Conservation (phyloP, 2,797 vertebrate species). For the Sternotherus odoratus region DNA sequence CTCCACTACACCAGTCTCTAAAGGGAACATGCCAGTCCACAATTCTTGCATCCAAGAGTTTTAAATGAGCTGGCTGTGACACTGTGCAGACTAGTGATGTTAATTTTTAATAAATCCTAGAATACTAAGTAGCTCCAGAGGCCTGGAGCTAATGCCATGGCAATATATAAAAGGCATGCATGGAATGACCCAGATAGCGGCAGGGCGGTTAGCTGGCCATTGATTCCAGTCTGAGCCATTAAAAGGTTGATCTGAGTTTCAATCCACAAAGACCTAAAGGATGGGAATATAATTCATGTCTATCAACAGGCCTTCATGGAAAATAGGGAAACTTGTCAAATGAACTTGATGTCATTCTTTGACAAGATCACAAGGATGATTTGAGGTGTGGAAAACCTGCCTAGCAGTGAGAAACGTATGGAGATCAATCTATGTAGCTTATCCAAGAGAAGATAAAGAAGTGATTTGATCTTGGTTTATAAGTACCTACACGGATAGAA, state of each 20-base stretch:
- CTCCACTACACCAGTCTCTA: neutral
- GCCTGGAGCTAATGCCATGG: neutral
- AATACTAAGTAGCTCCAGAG: neutral
- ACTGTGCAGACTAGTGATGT: neutral
- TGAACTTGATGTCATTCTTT: neutral
- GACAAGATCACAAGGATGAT: neutral
- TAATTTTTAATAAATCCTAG: neutral
- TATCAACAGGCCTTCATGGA: neutral
- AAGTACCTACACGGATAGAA: neutral
- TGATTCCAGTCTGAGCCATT: neutral
- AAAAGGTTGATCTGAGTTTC: neutral
- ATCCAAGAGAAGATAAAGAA: neutral
- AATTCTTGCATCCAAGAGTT: neutral
- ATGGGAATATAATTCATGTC: neutral
- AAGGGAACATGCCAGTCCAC: rapidly evolving
- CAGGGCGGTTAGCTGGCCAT: neutral
- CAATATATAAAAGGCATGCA: neutral
- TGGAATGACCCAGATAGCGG: neutral
- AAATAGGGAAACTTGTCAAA: neutral
- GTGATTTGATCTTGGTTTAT: neutral
- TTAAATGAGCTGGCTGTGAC: neutral
- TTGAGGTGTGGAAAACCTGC: neutral
- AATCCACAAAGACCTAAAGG: neutral
- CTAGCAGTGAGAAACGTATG: neutral
- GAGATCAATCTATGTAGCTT: neutral